phyloP scores from a whole-genome alignment of 1,140 invertebrate species.

The Cherax quadricarinatus region DNA sequence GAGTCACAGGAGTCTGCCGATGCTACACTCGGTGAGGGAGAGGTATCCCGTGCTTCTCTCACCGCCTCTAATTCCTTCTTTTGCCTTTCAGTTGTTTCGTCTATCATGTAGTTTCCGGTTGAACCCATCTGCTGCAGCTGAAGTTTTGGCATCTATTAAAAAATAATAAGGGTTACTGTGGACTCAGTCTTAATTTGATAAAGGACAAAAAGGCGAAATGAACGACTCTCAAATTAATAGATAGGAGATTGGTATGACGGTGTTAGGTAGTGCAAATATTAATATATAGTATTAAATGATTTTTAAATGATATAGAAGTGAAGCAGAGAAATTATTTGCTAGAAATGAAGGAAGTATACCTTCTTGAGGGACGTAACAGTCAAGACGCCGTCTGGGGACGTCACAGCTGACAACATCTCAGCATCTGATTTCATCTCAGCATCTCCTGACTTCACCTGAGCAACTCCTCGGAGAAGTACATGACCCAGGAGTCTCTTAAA shows the following conservation, averaged over 20 bases:
- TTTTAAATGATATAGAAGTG: neutral
- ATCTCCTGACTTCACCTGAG: constrained; percentile 78
- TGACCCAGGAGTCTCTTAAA: constrained; percentile 85
- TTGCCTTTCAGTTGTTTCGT: neutral
- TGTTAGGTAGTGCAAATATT: no score
- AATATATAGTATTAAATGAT: neutral
- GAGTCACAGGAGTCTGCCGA: constrained; percentile 8
- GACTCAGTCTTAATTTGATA: no score
- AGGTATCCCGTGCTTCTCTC: neutral
- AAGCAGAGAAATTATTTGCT: neutral
- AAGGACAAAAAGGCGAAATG: no score
- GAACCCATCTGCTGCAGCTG: neutral
- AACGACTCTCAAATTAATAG: no score
- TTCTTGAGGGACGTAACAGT: constrained; percentile 80
- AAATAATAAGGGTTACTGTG: no score
- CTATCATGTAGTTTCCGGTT: neutral
- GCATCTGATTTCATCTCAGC: constrained; percentile 80
- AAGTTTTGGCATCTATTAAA: neutral
- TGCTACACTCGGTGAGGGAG: neutral
- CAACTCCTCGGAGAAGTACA: constrained; percentile 82
- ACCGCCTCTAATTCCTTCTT: neutral
- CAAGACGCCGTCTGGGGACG: constrained; percentile 86
- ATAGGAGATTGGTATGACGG: no score
- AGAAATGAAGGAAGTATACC: neutral
- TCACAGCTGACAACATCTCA: constrained; percentile 82